Conservation (phyloP, 1,140 invertebrate species). For the Drosophila tsacasi region DNA sequence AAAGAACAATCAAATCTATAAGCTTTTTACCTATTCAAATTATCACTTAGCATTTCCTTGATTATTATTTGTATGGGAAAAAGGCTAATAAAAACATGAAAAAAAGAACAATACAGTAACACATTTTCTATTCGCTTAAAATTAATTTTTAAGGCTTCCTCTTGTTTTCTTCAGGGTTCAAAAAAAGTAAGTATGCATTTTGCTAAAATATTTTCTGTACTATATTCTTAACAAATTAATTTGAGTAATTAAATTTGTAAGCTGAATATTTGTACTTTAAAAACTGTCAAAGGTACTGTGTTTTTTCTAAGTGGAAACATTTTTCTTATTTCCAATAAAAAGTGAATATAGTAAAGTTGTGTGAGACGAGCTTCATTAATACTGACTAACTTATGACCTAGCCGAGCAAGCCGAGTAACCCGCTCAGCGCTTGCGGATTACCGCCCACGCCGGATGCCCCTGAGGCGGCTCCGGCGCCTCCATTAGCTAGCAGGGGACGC, state of each 20-base stretch:
- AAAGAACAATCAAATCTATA: background rate
- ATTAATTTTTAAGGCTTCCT: background rate
- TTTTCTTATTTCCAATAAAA: background rate
- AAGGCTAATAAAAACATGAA: background rate
- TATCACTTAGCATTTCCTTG: too few species aligned
- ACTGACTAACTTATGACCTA: constrained; percentile 29
- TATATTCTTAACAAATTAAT: too few species aligned
- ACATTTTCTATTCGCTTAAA: background rate
- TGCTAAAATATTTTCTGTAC: background rate
- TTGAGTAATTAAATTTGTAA: background rate
- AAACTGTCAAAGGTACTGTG: background rate
- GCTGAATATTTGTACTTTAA: background rate
- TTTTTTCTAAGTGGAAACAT: background rate
- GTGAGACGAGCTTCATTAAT: background rate
- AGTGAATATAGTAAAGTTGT: background rate
- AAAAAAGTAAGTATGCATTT: background rate
- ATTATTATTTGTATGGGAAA: too few species aligned
- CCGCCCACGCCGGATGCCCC: constrained; percentile 13
- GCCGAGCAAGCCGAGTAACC: constrained; percentile 54
- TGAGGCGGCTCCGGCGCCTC: constrained; percentile 28
- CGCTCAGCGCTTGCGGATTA: constrained; percentile 54
- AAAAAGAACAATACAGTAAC: background rate
- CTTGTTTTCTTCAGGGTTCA: background rate
- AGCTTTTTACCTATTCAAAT: background rate
- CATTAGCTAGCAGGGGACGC: constrained; percentile 64